Conservation (phyloP, 35 echinoderm and acorn worm genomes). For the Strongylocentrotus purpuratus region DNA sequence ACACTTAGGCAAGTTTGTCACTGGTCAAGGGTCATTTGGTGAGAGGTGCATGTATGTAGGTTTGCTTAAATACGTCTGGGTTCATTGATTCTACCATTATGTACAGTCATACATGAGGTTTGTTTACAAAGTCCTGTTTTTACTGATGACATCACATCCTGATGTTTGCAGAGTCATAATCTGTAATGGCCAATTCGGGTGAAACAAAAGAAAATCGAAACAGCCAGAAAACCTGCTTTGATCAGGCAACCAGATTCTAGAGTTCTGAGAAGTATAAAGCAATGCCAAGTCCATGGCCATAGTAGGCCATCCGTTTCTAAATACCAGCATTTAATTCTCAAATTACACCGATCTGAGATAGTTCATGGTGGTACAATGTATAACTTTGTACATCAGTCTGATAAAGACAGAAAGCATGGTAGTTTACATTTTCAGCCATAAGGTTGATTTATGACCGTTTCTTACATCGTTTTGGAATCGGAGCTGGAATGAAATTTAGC, state of each 20-base stretch:
- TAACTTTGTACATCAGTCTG: background rate
- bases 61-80: too few species aligned
- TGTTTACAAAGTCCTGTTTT: background rate
- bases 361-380: background rate
- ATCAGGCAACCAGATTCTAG: background rate
- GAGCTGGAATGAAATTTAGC: background rate
- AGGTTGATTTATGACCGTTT: background rate
- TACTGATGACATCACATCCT: background rate
- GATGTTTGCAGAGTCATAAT: background rate
- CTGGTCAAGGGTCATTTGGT: too few species aligned
- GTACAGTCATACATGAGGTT: background rate
- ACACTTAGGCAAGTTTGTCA: too few species aligned
- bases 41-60: too few species aligned
- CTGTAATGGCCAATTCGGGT: background rate
- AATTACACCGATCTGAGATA: background rate
- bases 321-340: background rate
- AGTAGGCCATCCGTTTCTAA: background rate
- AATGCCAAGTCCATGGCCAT: background rate
- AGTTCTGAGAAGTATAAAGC: background rate
- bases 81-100: too few species aligned
- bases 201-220: background rate
- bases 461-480: background rate
- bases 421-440: background rate
- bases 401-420: background rate
- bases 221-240: background rate